These are phyloP conservation scores for Nasalis larvatus DNA, from an alignment of 2,113 vertebrate genomes.

Conservation along the genomic window DNA sequence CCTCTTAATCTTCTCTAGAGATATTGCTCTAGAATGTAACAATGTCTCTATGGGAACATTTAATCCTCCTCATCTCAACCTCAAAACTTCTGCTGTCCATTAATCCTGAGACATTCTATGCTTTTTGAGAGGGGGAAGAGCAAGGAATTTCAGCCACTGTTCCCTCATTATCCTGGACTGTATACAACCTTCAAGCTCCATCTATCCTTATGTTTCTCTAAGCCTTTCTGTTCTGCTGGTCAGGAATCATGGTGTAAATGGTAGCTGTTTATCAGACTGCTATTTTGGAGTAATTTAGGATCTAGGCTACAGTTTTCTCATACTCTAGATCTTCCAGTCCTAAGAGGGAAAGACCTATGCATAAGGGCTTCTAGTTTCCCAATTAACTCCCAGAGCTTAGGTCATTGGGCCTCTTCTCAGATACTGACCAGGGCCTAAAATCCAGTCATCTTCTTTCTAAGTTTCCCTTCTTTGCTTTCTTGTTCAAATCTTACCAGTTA, in stretches of 20 bases:
- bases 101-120: neutral
- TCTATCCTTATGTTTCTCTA: neutral
- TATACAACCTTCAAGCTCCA: neutral
- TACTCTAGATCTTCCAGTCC: neutral
- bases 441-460: neutral
- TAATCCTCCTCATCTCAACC: neutral
- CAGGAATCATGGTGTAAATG: neutral
- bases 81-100: neutral
- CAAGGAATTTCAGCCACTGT: neutral
- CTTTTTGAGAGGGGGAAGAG: neutral
- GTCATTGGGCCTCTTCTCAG: neutral
- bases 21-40: neutral
- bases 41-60: neutral
- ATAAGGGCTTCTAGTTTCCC: neutral
- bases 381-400: neutral
- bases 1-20: neutral
- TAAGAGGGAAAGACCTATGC: neutral
- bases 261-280: neutral
- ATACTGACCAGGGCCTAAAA: neutral
- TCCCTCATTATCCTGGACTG: neutral
- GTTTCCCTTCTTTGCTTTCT: neutral
- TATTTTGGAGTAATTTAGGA: neutral
- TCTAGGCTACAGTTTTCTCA: neutral
- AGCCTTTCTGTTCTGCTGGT: neutral
- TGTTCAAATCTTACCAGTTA: neutral